Base-by-base conservation (phyloP, 2,888 invertebrate genomes). In the Lacanobia wlatinum region DNA sequence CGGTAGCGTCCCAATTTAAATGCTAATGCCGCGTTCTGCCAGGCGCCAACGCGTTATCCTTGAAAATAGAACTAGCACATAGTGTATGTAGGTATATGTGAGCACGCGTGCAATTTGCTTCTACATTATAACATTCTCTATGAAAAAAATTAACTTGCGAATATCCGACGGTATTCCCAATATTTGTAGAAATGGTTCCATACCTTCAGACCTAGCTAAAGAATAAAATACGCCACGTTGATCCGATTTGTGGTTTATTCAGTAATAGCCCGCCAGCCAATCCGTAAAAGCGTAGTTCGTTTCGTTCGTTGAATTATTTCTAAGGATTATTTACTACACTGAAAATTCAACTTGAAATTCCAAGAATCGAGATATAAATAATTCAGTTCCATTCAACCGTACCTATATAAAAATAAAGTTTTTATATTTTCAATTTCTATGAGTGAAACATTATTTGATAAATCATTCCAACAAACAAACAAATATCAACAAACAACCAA, bases 1-100 rank as follows among this genome's bases (percentile, higher is more conserved):
- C 46, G 68, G 75, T 81, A 84, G 82, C 80, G 75, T 78, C 84
- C 84, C 91, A 90, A 93, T 93, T 92, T 94, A 93, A 91, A 94
- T 94, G 94, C 90, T 90, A 94, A 94, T 94, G 81, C 76, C 73
- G 73, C 77, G 84, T 88, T 90, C 87, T 89, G 87, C 85, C 76
- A 85, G 86, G 86, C 87, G 83, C 87, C 87, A 84, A 87, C 87
- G 86, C 82, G 87, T 88, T 90, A 91, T 93, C 87, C 89, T 90
- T 82, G 85, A 87, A 87, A 88, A 92, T 90, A 89, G 86, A 85
- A 76, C 84, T 84, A 88, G 90, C 91, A 90, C 87, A 88, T 1
- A 28, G 84, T 86, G 87, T 90, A n/a, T n/a, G n/a, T n/a, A n/a
- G n/a, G n/a, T n/a, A 89, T 90, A 90, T 91, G 88, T 88, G 88